Evolutionary conservation across 1,140 invertebrate species (phyloP), one percentile per base, ranked within the genome.

Genomic region (Bursaphelenchus mucronatus): DNA sequence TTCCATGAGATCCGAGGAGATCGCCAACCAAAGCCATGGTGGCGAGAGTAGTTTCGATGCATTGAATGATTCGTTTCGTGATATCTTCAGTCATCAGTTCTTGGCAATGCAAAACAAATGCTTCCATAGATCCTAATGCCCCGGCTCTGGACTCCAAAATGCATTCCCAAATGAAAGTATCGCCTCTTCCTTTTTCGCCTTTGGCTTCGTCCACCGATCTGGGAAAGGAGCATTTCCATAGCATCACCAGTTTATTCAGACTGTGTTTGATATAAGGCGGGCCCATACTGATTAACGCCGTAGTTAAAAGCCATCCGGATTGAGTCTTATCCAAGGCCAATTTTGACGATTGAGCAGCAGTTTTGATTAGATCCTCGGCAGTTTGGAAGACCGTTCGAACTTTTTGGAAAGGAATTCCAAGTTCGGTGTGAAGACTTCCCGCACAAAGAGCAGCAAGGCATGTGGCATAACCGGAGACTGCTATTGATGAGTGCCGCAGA

Each of bases 111-210:
- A 89, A 83, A 7, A 97, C 81, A 80, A 97, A 90, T 81, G 92
- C 94, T 75, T 95, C 88, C 79, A 79, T 79, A 5, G 76, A 68
- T 13, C 92, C 92, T 4, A 99, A 82, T 10, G 95, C 95, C 0
- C 95, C 95, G 13, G 94, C 91, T 62, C 95, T 86, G 13, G 92
- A 92, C 85, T 97, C 94, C 52, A 99, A 83, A 1, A 94, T 95
- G 17, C 97, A 90, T 67, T 97, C 93, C 95, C 95, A 98, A 47
- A 94, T 98, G 81, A 97, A 97, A 0, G 92, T 90, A 85, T 98
- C 95, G 8, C 95, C 95, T 65, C 94, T 86, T 8, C 44, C 63
- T 80, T 96, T 97, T 83, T 98, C 94, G 8, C 90, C 92, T 78
- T 97, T 94, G 19, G 97, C 85, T 82, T 98, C 94, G 80, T 95